Evolutionary conservation across 2,888 invertebrate species (phyloP).

Genomic region (Drosophila lutescens): DNA sequence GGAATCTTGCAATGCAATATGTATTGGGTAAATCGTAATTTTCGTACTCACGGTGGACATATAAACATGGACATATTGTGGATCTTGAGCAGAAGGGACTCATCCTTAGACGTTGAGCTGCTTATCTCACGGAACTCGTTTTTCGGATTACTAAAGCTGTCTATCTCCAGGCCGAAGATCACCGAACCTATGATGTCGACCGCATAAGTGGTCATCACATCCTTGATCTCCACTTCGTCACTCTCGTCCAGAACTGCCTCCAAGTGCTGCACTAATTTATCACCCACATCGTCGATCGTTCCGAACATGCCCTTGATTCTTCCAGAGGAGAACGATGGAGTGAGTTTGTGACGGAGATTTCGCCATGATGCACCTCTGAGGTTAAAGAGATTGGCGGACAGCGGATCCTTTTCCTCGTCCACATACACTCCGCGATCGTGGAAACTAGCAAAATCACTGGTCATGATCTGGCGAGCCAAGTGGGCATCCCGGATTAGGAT

Average conservation of each 20-base stretch:
- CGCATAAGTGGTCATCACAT: slow-evolving; percentile 78
- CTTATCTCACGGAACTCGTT: slow-evolving; percentile 81
- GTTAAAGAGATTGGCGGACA: slow-evolving; percentile 86
- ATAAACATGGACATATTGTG: slow-evolving; percentile 63
- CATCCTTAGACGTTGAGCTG: slow-evolving; percentile 40
- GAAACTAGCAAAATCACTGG: slow-evolving; percentile 88
- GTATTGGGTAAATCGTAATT: not conserved
- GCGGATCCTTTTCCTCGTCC: slow-evolving; percentile 87
- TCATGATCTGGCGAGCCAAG: slow-evolving; percentile 86
- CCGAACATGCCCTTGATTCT: slow-evolving; percentile 88
- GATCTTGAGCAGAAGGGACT: slow-evolving; percentile 44
- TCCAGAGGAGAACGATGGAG: slow-evolving; percentile 88
- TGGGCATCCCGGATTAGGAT: slow-evolving; percentile 87
- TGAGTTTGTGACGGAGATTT: slow-evolving; percentile 86
- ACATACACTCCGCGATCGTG: slow-evolving; percentile 88
- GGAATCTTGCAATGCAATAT: not conserved
- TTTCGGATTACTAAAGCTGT: slow-evolving; percentile 81
- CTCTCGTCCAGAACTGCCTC: slow-evolving; percentile 74
- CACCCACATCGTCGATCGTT: slow-evolving; percentile 86
- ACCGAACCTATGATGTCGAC: slow-evolving; percentile 84
- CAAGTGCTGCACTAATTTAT: slow-evolving; percentile 85
- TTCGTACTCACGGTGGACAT: slow-evolving; percentile 73
- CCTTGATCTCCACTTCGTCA: slow-evolving; percentile 85
- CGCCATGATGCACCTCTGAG: slow-evolving; percentile 86
- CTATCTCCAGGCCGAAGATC: slow-evolving; percentile 84